phyloP scores from a whole-genome alignment of 2,113 vertebrate genomes.

The Rostratula benghalensis region DNA sequence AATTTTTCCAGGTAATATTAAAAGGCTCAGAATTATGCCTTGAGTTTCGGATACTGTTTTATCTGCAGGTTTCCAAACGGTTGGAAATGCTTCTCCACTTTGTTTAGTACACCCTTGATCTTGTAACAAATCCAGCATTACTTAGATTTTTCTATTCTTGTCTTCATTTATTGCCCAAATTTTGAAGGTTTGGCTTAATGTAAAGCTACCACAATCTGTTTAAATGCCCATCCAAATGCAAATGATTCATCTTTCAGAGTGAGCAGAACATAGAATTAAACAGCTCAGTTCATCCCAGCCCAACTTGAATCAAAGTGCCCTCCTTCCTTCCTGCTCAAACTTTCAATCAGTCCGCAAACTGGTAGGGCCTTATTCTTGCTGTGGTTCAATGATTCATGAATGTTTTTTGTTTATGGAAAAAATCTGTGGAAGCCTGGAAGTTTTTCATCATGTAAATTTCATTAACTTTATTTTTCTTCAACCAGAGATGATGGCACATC shows the following conservation, averaged over 20 bases:
- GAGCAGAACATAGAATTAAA: neutral
- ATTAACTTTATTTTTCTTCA: conserved; percentile 57
- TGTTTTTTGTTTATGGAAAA: conserved; percentile 51
- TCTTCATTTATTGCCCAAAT: neutral
- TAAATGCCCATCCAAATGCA: neutral
- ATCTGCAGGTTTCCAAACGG: neutral
- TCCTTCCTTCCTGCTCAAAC: neutral
- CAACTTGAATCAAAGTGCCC: neutral
- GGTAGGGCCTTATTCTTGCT: conserved; percentile 28
- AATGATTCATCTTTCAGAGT: neutral
- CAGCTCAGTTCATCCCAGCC: neutral
- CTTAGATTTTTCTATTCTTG: neutral
- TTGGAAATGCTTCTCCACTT: neutral
- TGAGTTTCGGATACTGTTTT: neutral
- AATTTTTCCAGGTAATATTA: neutral
- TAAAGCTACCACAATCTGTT: neutral
- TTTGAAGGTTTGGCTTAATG: neutral
- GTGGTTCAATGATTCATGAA: conserved; percentile 69
- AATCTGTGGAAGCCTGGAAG: conserved; percentile 57
- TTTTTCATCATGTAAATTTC: conserved; percentile 34
- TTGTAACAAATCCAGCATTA: neutral
- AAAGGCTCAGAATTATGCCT: neutral
- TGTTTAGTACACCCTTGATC: neutral
- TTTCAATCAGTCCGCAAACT: conserved; percentile 8
- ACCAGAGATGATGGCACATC: conserved; percentile 16